Conservation (phyloP, 2,797 vertebrate species). For the Ataeniobius toweri region DNA sequence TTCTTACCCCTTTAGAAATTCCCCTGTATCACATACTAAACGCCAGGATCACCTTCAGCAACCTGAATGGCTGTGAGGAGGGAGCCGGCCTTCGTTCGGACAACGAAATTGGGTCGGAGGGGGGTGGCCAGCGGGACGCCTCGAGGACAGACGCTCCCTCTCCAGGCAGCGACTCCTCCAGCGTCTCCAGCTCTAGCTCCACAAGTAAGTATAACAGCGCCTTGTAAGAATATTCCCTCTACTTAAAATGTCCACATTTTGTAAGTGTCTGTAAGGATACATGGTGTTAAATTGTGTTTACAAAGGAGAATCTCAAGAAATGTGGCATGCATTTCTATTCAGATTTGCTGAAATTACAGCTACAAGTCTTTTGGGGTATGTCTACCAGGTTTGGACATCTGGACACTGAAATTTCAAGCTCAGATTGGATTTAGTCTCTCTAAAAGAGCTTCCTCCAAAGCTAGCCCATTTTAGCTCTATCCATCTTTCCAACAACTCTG, state of each 20-base stretch:
- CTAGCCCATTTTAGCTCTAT: neutral
- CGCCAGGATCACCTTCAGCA: constrained; percentile 95
- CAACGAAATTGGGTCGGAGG: constrained; percentile 57
- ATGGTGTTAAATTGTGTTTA: neutral
- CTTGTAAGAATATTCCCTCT: neutral
- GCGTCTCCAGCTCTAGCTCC: constrained; percentile 96
- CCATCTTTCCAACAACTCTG: neutral
- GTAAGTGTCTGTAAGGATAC: too few relatives aligned
- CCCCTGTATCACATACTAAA: constrained; percentile 98
- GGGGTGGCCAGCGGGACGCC: constrained; percentile 75
- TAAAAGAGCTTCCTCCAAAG: neutral
- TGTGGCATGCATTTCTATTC: neutral
- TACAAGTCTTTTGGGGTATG: too few relatives aligned
- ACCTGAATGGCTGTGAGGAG: constrained; percentile 95
- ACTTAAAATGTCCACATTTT: neutral
- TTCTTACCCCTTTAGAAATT: constrained; percentile 85
- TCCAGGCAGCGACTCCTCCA: constrained; percentile 94
- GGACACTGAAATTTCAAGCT: neutral
- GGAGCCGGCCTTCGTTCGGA: constrained; percentile 67
- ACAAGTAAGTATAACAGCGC: constrained; percentile 77
- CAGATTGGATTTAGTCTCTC: neutral
- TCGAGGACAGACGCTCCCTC: constrained; percentile 89
- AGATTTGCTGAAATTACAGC: too few relatives aligned
- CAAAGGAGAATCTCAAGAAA: neutral
- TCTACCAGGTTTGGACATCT: too few relatives aligned